Base-by-base conservation (phyloP, 2,113 vertebrate species). In the Eira barbara region DNA sequence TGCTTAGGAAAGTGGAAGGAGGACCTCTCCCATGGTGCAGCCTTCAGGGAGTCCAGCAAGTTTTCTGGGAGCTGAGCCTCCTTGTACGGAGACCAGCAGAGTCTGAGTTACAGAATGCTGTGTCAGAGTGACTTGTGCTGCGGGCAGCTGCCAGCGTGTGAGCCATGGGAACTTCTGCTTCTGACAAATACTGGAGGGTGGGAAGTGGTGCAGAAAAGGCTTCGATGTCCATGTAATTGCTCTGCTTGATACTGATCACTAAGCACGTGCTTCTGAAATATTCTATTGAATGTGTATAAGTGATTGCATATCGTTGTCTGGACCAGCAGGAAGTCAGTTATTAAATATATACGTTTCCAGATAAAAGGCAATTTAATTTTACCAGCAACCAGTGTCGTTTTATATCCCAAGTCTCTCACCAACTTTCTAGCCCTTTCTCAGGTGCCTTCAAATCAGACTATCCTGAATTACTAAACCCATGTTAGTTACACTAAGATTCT, bases 311-410 rank as follows among this genome's bases (percentile, higher is more conserved):
- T 81, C 49, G n/a, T 45, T 36, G 73, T 74, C 76, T 59, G 63
- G 93, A 36, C 17, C 49, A 73, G 45, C 15, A 95, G 85, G 31
- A 85, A 91, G 47, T 67, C 65, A 71, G 0, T 76, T 74, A 83
- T 97, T 61, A 95, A 76, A 73, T 55, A 42, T 67, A 67, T 2
- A 91, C 29, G 67, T 96, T 85, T 86, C 34, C 93, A 93, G 69
- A 86, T 94, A 71, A 94, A 94, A 95, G 27, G n/a, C 9, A 52
- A 25, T 52, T 85, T 95, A 63, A 90, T 97, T 92, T 91, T 83
- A 42, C 3, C 55, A 74, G 89, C 82, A 89, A 88, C 61, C 27
- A 49, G 0, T 49, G 36, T 47, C n/a, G 45, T 92, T 94, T 95
- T 79, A 39, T 55, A 47, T 71, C 11, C 20, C 39, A 69, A 21